A percentile compares a stretch with the other conserved stretches of the same genome.
Conservation (phyloP, 2,113 vertebrate genomes). For the Antechinus stuartii region DNA sequence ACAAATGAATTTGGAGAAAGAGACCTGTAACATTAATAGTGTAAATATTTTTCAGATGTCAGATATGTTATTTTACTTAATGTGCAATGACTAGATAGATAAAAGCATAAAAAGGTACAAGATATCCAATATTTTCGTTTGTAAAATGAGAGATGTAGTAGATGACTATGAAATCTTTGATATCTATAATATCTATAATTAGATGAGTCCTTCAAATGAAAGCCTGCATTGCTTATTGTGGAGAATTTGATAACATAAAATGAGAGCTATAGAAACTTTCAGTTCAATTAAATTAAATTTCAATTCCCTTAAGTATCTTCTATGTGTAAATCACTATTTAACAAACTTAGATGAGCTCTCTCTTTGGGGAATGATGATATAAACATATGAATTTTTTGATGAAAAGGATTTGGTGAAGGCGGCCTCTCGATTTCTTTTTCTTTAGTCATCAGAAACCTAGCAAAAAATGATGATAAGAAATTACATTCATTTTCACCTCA, state of each 20-base stretch:
- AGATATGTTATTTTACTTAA: background rate
- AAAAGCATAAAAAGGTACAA: background rate
- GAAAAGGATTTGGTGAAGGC: background rate
- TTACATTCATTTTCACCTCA: background rate
- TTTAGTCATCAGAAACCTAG: background rate
- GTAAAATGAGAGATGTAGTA: background rate
- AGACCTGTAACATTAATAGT: background rate
- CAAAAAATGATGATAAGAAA: background rate
- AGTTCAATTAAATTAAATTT: background rate
- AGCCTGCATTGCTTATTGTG: background rate
- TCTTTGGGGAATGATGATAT: background rate
- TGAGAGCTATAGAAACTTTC: background rate
- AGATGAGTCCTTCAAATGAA: background rate
- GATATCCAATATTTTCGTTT: background rate
- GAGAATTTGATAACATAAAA: background rate
- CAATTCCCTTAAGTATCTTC: background rate
- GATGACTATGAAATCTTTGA: background rate
- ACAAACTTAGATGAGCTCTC: background rate
- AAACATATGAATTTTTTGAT: background rate
- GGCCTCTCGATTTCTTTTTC: background rate
- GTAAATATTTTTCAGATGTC: background rate
- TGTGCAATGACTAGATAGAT: background rate
- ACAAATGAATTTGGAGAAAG: background rate
- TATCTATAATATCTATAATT: background rate
- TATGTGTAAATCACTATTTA: background rate